Evolutionary conservation across 2,888 invertebrate species (phyloP).

Genomic region (Lasioglossum marginatum): DNA sequence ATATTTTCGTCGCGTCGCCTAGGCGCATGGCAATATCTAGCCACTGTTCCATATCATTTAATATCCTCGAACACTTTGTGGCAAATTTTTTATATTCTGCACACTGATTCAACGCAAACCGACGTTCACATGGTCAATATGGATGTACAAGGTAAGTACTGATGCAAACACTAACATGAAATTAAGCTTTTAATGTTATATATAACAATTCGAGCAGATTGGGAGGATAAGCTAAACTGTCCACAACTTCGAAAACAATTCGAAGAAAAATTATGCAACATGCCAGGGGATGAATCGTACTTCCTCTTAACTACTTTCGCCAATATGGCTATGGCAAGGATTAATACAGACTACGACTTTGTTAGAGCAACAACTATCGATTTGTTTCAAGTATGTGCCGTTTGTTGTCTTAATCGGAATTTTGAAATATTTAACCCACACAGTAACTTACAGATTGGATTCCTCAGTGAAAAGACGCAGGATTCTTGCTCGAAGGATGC

Average conservation of each 20-base stretch:
- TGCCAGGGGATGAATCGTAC: slow-evolving; percentile 90
- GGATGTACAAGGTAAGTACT: slow-evolving; percentile 57
- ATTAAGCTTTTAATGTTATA: slow-evolving; percentile 16
- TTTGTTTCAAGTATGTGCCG: slow-evolving; percentile 88
- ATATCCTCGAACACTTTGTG: slow-evolving; percentile 87
- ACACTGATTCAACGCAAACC: slow-evolving; percentile 85
- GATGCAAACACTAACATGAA: slow-evolving; percentile 10
- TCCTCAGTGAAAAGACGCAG: slow-evolving; percentile 88
- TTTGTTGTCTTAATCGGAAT: neutral
- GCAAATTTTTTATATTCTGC: slow-evolving; percentile 88
- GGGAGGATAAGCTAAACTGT: slow-evolving; percentile 84
- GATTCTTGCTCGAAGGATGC: slow-evolving; percentile 91
- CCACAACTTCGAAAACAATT: slow-evolving; percentile 86
- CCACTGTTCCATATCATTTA: slow-evolving; percentile 89
- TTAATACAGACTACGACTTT: slow-evolving; percentile 87
- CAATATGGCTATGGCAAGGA: slow-evolving; percentile 91
- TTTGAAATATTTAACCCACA: slow-evolving; percentile 16
- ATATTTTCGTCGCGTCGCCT: slow-evolving; percentile 90
- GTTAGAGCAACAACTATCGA: slow-evolving; percentile 89
- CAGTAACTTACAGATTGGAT: slow-evolving; percentile 88
- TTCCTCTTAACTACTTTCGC: slow-evolving; percentile 92
- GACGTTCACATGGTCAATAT: slow-evolving; percentile 72
- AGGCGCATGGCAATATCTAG: slow-evolving; percentile 93
- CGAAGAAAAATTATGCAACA: slow-evolving; percentile 87
- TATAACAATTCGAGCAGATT: slow-evolving; percentile 68